Conservation (phyloP, 1,140 invertebrate species). For the Caenorhabditis elegans region WBcel235 BX284605.5:13268501-13269000, state of each 20-base stretch:
- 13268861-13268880: background rate
- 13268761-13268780: background rate
- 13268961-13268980: no score
- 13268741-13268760: background rate
- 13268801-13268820: background rate
- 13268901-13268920: background rate
- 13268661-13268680: background rate
- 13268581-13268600: background rate
- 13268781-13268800: background rate
- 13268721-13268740: background rate
- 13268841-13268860: slow-evolving; percentile 1
- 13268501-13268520: background rate
- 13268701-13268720: background rate
- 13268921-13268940: background rate
- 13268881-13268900: slow-evolving; percentile 4
- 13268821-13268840: background rate
- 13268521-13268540: background rate
- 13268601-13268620: background rate
- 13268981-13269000: no score
- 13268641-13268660: background rate
- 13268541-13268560: background rate
- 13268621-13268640: background rate
- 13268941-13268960: no score
- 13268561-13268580: background rate
- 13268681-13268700: background rate